These are phyloP conservation scores for Saturnia japonica DNA, from an alignment of 2,888 invertebrate species.

Conservation along the genomic window DNA sequence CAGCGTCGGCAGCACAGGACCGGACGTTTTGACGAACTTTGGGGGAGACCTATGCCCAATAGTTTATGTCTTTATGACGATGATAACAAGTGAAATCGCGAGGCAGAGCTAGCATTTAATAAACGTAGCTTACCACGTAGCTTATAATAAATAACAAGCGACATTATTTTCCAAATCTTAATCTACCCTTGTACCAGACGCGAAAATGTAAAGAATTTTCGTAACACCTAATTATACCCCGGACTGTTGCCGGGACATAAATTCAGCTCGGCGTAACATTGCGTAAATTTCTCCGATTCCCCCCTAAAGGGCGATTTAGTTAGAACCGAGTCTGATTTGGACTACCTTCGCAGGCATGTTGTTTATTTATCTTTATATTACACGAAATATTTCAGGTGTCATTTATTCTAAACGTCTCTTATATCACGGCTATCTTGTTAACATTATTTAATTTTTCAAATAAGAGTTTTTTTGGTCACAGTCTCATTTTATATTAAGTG, in stretches of 20 bases:
- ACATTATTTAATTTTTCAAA: not conserved
- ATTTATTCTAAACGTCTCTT: not conserved
- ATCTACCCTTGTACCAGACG: not conserved
- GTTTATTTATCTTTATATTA: constrained; percentile 19
- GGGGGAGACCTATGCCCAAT: too few species aligned
- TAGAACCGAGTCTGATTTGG: constrained; percentile 22
- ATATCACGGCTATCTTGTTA: not conserved
- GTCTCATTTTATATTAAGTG: too few species aligned
- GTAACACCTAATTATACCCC: constrained; percentile 30
- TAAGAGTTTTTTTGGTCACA: too few species aligned
- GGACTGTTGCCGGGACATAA: constrained; percentile 28
- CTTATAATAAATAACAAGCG: not conserved
- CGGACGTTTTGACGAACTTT: too few species aligned
- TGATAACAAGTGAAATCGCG: too few species aligned
- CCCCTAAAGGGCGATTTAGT: constrained; percentile 37
- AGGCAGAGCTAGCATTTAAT: too few species aligned
- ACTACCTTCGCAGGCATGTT: constrained; percentile 17
- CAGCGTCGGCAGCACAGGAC: too few species aligned
- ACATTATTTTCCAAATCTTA: not conserved
- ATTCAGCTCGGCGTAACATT: constrained; percentile 29
- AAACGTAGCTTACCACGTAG: too few species aligned
- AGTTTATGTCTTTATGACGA: too few species aligned
- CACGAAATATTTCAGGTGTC: constrained; percentile 4
- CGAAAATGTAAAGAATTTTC: constrained; percentile 26
- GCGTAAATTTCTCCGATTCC: constrained; percentile 29